Evolutionary conservation across 2,797 vertebrate species (phyloP).

Genomic region (Sebastes ruberrimus): DNA sequence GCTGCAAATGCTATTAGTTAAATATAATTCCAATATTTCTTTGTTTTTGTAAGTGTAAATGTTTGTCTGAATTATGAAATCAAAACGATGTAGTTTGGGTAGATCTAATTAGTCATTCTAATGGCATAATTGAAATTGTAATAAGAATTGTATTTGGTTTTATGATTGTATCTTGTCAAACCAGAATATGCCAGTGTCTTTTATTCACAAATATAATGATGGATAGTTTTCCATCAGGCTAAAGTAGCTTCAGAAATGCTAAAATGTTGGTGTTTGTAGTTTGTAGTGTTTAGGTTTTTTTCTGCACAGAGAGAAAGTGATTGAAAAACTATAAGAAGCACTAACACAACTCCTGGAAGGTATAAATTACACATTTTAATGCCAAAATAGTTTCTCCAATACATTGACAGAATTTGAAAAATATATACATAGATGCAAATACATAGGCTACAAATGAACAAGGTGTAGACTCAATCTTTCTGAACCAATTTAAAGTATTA

Average conservation of each 20-base stretch:
- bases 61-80: not conserved
- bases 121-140: not conserved
- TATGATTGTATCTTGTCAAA: not conserved
- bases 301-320: not conserved
- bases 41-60: not conserved
- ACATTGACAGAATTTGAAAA: not conserved
- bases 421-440: conserved; percentile 1
- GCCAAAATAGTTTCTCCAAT: conserved; percentile 8
- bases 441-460: not conserved
- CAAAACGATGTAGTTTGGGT: rapidly evolving
- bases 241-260: not conserved
- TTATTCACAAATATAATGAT: not conserved
- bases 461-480: not conserved
- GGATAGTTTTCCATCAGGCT: not conserved
- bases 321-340: not conserved
- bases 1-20: not conserved
- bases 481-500: not conserved
- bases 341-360: not conserved
- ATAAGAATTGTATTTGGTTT: not conserved
- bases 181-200: not conserved
- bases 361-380: conserved; percentile 25
- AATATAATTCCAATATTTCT: not conserved
- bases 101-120: not conserved
- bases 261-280: not conserved
- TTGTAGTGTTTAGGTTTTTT: too few species aligned